Base-by-base conservation (phyloP, 2,888 invertebrate genomes). In the Philopedon plagiatum region DNA sequence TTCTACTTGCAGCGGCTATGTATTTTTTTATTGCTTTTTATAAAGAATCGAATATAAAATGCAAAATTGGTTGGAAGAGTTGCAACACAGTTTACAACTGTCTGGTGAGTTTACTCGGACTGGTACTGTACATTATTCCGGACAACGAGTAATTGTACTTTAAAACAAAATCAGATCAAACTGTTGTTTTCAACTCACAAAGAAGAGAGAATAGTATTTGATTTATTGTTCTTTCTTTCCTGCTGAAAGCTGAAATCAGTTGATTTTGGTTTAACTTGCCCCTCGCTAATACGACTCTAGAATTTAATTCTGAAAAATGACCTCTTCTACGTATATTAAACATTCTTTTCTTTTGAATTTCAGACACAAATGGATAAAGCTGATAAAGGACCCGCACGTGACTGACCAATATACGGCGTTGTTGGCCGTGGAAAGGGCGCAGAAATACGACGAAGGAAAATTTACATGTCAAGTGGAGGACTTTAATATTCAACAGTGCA, bases 401-500 rank as follows among this genome's bases (percentile, higher is more conserved):
- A 90, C 86, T 77, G 89, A 91, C 67, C 85, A 87, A 77, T 89
- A 89, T 81, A 93, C 92, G 78, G 92, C 93, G 0, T 87, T 93
- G 34, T 85, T 95, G 75, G 92, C 91, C 0, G 89, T 95, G 64
- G 91, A 91, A 11, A 90, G 90, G 75, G 92, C 93, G 0, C 90
- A 89, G 71, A 85, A 87, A 19, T 87, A 91, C 34, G 95, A 96
- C 81, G 90, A 91, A 19, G 95, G 95, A 15, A 87, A 90, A 68
- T 95, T 94, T 87, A 92, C 93, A 2, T 95, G 96, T 83, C 91
- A 93, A 80, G 93, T 91, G 26, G 88, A 89, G 63, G 92, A 92
- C 80, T 90, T 90, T 79, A 91, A 90, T n/a, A 85, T 91, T 56
- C 89, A 92, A 76, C 89, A 92, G 73, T 93, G 93, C 82, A 87